phyloP scores from a whole-genome alignment of 2,797 vertebrate genomes.

The Neoniphon sammara region DNA sequence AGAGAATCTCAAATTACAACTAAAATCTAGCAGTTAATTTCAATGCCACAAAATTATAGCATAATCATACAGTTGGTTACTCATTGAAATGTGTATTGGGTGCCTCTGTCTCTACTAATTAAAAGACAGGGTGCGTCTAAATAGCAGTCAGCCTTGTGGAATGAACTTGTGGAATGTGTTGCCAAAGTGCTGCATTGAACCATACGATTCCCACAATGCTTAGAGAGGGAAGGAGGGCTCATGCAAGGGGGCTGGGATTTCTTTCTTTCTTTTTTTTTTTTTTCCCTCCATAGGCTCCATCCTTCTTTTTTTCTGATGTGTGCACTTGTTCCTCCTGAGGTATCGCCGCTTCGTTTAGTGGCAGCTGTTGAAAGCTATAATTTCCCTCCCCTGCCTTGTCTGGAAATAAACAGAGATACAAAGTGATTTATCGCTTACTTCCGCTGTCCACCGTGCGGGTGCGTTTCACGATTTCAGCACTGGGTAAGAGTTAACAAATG shows the following conservation, averaged over 20 bases:
- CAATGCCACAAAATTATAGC: neutral
- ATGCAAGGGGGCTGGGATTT: constrained; percentile 51
- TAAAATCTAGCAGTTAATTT: neutral
- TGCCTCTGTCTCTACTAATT: neutral
- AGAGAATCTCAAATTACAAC: neutral
- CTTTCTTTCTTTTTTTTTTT: neutral
- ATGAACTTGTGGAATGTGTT: constrained; percentile 32
- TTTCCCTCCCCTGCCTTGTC: neutral
- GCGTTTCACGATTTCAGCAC: neutral
- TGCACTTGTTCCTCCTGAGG: constrained; percentile 65
- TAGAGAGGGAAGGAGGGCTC: constrained; percentile 37
- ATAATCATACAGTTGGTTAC: no score
- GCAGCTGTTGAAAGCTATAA: neutral
- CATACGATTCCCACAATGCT: constrained; percentile 60
- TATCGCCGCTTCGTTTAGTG: constrained; percentile 18
- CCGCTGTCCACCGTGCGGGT: neutral
- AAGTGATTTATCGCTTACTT: neutral
- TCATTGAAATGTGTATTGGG: neutral
- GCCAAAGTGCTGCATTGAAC: constrained; percentile 3
- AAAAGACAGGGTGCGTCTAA: neutral
- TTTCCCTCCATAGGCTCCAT: constrained; percentile 19
- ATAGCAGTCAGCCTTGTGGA: neutral
- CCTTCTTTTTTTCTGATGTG: neutral
- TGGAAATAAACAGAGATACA: constrained; percentile 18
- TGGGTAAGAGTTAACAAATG: constrained; percentile 41